Base-by-base conservation (phyloP, 2,113 vertebrate genomes). In the Oreochromis aureus region DNA sequence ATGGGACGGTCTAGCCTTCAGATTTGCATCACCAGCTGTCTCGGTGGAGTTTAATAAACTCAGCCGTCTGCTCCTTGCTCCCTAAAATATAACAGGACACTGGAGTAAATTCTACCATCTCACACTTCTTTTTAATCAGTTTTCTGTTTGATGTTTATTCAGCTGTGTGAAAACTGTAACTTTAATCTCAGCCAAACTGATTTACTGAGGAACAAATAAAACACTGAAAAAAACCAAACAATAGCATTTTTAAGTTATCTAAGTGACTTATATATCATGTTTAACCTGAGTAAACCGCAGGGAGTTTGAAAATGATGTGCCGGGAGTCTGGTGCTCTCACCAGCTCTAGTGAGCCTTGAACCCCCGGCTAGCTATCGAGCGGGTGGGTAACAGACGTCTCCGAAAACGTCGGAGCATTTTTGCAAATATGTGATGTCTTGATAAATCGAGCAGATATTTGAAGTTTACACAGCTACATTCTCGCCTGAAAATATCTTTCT, bases 381-480 rank as follows among this genome's bases (percentile, higher is more conserved):
- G 34, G 16, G 0, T 63, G 9, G 59, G 59, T 63, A 63, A 63
- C 59, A 34, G 30, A 63, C 0, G 5, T 63, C 59, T 34, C 30
- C 0, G 10, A 63, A 63, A 63, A 63, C 0, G 0, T 63, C 2
- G 0, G 30, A 63, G 30, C 0, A 1, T 16, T 34, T 63, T 63
- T 0, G 30, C 1, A 63, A 63, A 63, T 63, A 63, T 63, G 16
- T 19, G 16, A 19, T 63, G 30, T 11, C 59, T 63, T 63, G 59
- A 63, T 63, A 1, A 63, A 34, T 11, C 2, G 3, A 63, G 9
- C 59, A 63, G 30, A 34, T 63, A 63, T 19, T 34, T 63, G 9
- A 63, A 34, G 59, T 63, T 63, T 19, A 34, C 30, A 63, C 59
- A 63, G 16, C 16, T 34, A 0, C 59, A 63, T 63, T 63, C 59